A percentile compares a stretch with the other conserved stretches of the same genome.
phyloP scores from a whole-genome alignment of 1,140 invertebrate species.

The Leptoteleia sp. region DNA sequence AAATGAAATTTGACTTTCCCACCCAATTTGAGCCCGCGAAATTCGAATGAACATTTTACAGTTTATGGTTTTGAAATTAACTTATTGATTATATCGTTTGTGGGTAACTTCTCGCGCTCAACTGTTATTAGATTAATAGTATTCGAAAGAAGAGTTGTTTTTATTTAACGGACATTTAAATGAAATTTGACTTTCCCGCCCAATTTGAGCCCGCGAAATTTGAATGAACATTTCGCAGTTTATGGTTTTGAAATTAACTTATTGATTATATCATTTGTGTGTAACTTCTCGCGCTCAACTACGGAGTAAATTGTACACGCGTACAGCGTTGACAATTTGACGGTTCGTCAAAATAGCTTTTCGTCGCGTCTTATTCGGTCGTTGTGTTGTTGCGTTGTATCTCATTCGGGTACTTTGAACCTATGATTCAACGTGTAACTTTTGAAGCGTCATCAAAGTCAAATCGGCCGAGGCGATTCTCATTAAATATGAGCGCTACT shows the following conservation, averaged over 20 bases:
- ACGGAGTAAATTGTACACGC: slow-evolving; percentile 10
- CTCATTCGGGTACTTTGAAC: slow-evolving; percentile 25
- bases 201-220: background rate
- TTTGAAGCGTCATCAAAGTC: slow-evolving; percentile 52
- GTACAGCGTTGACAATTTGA: slow-evolving; percentile 22
- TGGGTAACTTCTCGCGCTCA: background rate
- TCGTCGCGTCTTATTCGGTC: too few species aligned
- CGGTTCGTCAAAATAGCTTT: slow-evolving; percentile 22
- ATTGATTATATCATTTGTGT: slow-evolving; percentile 9
- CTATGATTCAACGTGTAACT: slow-evolving; percentile 18
- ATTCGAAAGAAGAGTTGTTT: too few species aligned
- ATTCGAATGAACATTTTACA: too few species aligned
- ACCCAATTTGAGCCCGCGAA: background rate
- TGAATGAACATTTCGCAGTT: too few species aligned
- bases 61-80: slow-evolving; percentile 21
- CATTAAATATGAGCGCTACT: slow-evolving; percentile 33
- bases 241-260: slow-evolving; percentile 23
- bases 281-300: background rate
- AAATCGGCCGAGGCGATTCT: slow-evolving; percentile 24
- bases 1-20: background rate
- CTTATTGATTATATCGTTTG: slow-evolving; percentile 14
- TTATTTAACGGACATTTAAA: too few species aligned
- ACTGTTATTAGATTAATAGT: too few species aligned
- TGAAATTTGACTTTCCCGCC: background rate
- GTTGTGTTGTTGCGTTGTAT: too few species aligned